phyloP scores from a whole-genome alignment of 2,888 invertebrate genomes.

The Amiota communis region DNA sequence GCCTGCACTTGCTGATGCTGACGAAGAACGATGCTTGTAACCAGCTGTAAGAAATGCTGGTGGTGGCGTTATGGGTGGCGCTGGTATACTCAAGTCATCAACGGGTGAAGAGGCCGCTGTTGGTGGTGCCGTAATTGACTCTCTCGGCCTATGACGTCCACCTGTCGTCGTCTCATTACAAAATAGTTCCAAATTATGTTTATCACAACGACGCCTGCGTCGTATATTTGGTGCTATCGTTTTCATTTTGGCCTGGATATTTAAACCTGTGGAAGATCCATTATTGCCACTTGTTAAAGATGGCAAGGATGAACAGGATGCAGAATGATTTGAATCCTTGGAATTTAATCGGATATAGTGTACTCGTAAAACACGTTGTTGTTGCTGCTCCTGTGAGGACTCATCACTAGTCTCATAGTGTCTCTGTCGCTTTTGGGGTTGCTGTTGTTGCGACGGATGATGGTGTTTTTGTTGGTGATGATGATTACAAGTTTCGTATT shows the following conservation, averaged over 20 bases:
- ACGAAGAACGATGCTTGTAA: constrained; percentile 73
- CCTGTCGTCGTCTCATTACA: constrained; percentile 62
- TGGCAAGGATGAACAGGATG: constrained; percentile 44
- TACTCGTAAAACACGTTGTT: constrained; percentile 59
- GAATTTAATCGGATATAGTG: constrained; percentile 66
- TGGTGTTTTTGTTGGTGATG: constrained; percentile 53
- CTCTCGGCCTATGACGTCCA: constrained; percentile 34
- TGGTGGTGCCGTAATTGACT: constrained; percentile 59
- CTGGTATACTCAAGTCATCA: constrained; percentile 70
- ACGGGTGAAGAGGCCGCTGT: constrained; percentile 65
- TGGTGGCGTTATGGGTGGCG: constrained; percentile 80
- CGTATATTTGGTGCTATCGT: constrained; percentile 79
- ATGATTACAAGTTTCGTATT: constrained; percentile 58
- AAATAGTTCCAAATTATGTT: constrained; percentile 75
- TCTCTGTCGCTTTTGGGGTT: constrained; percentile 39
- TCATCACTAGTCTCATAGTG: constrained; percentile 50
- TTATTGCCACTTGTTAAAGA: background rate
- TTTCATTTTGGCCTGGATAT: constrained; percentile 75
- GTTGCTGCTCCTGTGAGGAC: constrained; percentile 43
- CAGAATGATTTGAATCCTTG: constrained; percentile 56
- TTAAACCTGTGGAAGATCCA: constrained; percentile 10
- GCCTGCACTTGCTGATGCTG: constrained; percentile 60
- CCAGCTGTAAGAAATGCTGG: constrained; percentile 79
- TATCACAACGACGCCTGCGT: constrained; percentile 78
- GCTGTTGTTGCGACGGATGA: constrained; percentile 40